Base-by-base conservation (phyloP, 2,113 vertebrate species). In the Hyaena hyaena region DNA sequence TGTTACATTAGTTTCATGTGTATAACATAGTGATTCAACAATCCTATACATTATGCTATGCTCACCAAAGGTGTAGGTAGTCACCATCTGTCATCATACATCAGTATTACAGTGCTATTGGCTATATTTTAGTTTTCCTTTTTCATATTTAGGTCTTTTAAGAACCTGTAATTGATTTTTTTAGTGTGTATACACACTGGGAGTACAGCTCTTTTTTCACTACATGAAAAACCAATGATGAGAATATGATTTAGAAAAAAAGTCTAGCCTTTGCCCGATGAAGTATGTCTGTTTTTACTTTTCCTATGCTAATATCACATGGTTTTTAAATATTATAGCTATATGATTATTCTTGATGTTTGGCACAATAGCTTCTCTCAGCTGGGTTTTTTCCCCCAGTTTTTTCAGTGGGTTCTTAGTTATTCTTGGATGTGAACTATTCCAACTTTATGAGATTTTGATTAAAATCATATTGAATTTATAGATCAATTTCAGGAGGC, bases 181-280 rank as follows among this genome's bases (percentile, higher is more conserved):
- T 58, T 58, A 53, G 26, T 33, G 33, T 63, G 4, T 66, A 23
- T 43, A 61, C 43, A 35, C 17, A 5, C 10, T 61, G 61, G 9
- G 28, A 45, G 33, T 90, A 10, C 3, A 82, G 55, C 90, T 95
- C 33, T 66, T 50, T 12, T 87, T 80, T 73, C 39, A 76, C 28
- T 71, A 2, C 55, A 92, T 69, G 28, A 93, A 69, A 77, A 77
- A 66, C 23, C 12, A 43, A 61, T 61, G 35, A 89, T 80, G 26
- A 79, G 55, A 94, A 24, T 74, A 61, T 79, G 28, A 74, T 66
- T 91, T 88, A 91, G 35, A 79, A 93, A 69, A 83, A 90, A 81
- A 7, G 10, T 86, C 48, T 10, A 81, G 4, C 10, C 21, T 63
- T 92, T 74, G 14, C 50, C 23, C 26, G 74, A 0, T 68, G 4